Evolutionary conservation across 30 jellyfish, hydroid and myxozoan species (phyloP), one percentile per base, ranked within the genome.

Genomic region (Turritopsis dohrnii): DNA sequence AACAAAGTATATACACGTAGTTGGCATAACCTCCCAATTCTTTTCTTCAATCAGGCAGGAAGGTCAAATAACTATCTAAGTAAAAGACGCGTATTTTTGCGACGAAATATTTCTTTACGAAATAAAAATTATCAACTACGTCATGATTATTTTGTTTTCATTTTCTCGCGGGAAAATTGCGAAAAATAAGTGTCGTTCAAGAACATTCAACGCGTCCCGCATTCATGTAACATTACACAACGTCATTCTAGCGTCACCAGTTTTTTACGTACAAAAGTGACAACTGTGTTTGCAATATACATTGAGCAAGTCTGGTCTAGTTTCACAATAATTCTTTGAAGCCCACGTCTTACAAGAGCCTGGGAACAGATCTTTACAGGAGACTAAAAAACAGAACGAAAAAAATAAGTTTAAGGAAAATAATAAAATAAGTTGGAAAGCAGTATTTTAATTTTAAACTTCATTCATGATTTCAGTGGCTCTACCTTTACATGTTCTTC

Each of bases 401-500:
- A 3, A 41, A 41, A 41, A 41, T 41, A 41, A 41, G 9, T 41
- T 41, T 3, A 41, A 41, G 13, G 60, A 41, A 41, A 41, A 41
- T 5, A 41, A 41, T 3, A 41, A 13, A 41, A 41, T 3, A 41
- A 13, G n/a, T n/a, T n/a, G n/a, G n/a, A n/a, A n/a, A n/a, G n/a
- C n/a, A n/a, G n/a, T n/a, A n/a, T n/a, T n/a, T n/a, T n/a, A n/a
- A n/a, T n/a, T n/a, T n/a, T n/a, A 41, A 41, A 5, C 60, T 41
- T 41, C 60, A 41, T 41, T 5, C 5, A 41, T 41, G 60, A 41
- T 25, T 22, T n/a, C 28, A 79, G 22, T 60, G 18, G 19, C 16
- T 89, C 81, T 83, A 94, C 96, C 88, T 81, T 29, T 83, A 79
- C 99, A 94, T 73, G 86, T 79, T 53, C 79, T 75, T 1, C 81